Evolutionary conservation across 2,113 vertebrate species (phyloP), one percentile per base, ranked within the genome.

Genomic region (Sapayoa aenigma): DNA sequence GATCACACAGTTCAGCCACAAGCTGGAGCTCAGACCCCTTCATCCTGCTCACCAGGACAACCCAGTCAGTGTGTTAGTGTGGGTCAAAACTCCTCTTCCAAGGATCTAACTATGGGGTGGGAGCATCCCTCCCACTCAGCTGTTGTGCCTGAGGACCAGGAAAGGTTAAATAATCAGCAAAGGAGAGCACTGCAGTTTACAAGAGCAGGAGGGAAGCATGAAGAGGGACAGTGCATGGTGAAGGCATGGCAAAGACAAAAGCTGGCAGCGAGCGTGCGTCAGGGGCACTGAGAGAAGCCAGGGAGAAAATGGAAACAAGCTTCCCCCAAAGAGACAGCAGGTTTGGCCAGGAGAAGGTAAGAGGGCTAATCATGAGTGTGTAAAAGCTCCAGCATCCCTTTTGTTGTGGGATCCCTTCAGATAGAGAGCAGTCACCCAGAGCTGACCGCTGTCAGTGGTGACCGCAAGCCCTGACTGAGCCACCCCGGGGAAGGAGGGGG

Each of bases 61-160:
- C 33, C 23, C 30, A 58, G 42, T 21, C 42, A 33, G 6, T 28
- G 25, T 5, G 27, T 66, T 0, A 55, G 13, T 0, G 0, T 5
- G 33, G 66, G 25, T 39, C 22, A 77, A 50, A 95, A 53, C 28
- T 41, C 12, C 44, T 56, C 53, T 39, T 49, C 37, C 44, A 19
- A 63, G 12, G 50, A 44, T 53, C 15, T 18, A 31, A 13, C 23
- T 25, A 24, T 2, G 25, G 37, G n/a, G 11, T 65, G 39, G 25
- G 39, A 84, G 22, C 53, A 73, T 68, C 19, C 25, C 28, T 68
- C 14, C 16, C 56, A 52, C 30, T 53, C 53, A 25, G 63, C 31
- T 28, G 17, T 49, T 9, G 24, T 35, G 18, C 49, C 75, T 18
- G 9, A 81, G 53, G 28, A 68, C 8, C 37, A 67, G 35, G 47